Evolutionary conservation across 2,888 invertebrate species (phyloP), one percentile per base, ranked within the genome.

Genomic region (Andrena fulva): DNA sequence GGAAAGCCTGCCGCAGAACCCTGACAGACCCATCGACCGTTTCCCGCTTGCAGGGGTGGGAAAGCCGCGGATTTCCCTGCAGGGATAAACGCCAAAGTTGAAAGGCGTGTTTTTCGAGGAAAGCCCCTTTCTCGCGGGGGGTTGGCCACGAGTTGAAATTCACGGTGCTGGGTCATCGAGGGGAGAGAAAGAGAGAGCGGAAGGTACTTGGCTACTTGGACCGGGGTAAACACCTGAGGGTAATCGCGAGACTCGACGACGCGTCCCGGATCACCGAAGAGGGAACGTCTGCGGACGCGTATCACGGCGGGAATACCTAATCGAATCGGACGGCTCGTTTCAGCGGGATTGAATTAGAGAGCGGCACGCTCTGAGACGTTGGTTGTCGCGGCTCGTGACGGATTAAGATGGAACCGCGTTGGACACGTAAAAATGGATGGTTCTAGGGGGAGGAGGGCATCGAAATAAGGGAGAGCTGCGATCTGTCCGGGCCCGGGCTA

Each of bases 381-480:
- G 87, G 77, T 82, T 83, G 87, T 84, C 85, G 85, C 80, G 82
- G 71, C 80, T 82, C 86, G 78, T 89, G 90, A 90, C 85, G 88
- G 89, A 90, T 90, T 89, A 86, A 87, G 86, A 85, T 80, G 76
- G 83, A 84, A 84, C 80, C 66, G 78, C 73, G 74, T 72, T n/a
- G 78, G 87, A 87, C 87, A 60, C 66, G 24, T 80, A 85, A 76
- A 79, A 86, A 85, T 83, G 77, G 66, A 82, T 50, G 66, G 72
- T 56, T 67, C 54, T 7, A 54, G 24, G 29, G 63, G 67, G 72
- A 56, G 64, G 16, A 29, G 71, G 52, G 63, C 59, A 33, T 63
- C 50, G 69, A 72, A 72, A 68, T 16, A 24, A 67, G 64, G 63
- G 83, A 31, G 56, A 71, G 48, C 64, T 66, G 54, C 79, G 75